Evolutionary conservation across 2,113 vertebrate species (phyloP).

Genomic region (Xiphophorus hellerii): DNA sequence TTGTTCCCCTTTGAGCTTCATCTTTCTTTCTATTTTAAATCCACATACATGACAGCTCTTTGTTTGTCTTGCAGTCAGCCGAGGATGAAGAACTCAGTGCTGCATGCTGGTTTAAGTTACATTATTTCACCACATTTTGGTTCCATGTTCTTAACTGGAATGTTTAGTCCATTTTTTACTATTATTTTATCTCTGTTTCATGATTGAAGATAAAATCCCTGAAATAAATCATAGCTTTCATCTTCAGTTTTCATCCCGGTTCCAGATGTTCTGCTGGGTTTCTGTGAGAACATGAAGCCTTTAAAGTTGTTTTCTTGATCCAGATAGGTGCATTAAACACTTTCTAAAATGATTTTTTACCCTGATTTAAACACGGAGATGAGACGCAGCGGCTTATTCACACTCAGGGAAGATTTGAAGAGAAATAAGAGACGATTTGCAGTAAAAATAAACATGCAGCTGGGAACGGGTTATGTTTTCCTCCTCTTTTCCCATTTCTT

Average conservation of each 20-base stretch:
- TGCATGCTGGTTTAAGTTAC: not conserved
- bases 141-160: not conserved
- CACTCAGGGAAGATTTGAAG: not conserved
- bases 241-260: slow-evolving; percentile 2
- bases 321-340: slow-evolving; percentile 10
- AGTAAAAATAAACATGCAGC: not conserved
- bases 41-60: not conserved
- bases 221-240: slow-evolving; percentile 31
- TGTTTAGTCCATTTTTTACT: slow-evolving; percentile 13
- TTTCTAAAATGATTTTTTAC: slow-evolving; percentile 1
- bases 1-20: slow-evolving; percentile 37
- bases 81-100: not conserved
- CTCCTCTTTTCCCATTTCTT: not conserved
- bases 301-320: slow-evolving; percentile 14
- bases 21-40: slow-evolving; percentile 34
- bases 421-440: not conserved
- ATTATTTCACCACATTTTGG: not conserved
- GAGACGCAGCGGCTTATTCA: not conserved
- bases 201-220: slow-evolving; percentile 43
- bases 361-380: not conserved
- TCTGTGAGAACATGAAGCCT: slow-evolving; percentile 18
- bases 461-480: not conserved
- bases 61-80: not conserved
- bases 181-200: slow-evolving; percentile 28
- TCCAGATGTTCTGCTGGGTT: slow-evolving; percentile 23